phyloP scores from a whole-genome alignment of 2,888 invertebrate genomes.

The Diaperis boleti region DNA sequence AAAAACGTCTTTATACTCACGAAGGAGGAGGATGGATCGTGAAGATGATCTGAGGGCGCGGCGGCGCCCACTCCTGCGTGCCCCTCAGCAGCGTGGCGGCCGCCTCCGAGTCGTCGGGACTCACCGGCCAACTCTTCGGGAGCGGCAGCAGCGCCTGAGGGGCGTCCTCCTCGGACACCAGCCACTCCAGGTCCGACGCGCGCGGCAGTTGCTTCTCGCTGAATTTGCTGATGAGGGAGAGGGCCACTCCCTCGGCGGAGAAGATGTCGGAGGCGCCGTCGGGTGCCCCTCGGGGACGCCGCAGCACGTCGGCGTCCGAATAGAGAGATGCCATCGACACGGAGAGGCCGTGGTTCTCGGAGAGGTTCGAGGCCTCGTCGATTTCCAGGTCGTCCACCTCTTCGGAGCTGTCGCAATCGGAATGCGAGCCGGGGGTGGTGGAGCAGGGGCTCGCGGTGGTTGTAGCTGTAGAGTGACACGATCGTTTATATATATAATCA shows the following conservation, averaged over 20 bases:
- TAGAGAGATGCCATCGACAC: conserved; percentile 75
- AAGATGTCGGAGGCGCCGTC: conserved; percentile 67
- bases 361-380: conserved; percentile 66
- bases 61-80: conserved; percentile 87
- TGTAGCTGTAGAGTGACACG: conserved; percentile 58
- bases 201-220: conserved; percentile 81
- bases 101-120: conserved; percentile 74
- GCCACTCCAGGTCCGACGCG: conserved; percentile 83
- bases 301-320: conserved; percentile 69
- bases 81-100: conserved; percentile 72
- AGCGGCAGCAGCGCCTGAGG: conserved; percentile 83
- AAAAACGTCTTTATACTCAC: conserved; percentile 66
- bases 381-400: conserved; percentile 69
- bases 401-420: conserved; percentile 68
- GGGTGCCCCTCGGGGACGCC: conserved; percentile 63
- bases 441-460: conserved; percentile 70
- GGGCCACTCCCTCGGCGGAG: conserved; percentile 84
- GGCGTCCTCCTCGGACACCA: conserved; percentile 82
- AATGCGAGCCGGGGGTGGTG: conserved; percentile 66
- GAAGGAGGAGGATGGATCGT: conserved; percentile 77
- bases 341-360: conserved; percentile 68
- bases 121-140: conserved; percentile 78
- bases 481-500: too few relatives aligned
- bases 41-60: conserved; percentile 85
- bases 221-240: conserved; percentile 81